Percentiles rank a stretch among this genome's conserved stretches.
Conservation (phyloP, 2,797 vertebrate genomes). For the Natrix natrix region DNA sequence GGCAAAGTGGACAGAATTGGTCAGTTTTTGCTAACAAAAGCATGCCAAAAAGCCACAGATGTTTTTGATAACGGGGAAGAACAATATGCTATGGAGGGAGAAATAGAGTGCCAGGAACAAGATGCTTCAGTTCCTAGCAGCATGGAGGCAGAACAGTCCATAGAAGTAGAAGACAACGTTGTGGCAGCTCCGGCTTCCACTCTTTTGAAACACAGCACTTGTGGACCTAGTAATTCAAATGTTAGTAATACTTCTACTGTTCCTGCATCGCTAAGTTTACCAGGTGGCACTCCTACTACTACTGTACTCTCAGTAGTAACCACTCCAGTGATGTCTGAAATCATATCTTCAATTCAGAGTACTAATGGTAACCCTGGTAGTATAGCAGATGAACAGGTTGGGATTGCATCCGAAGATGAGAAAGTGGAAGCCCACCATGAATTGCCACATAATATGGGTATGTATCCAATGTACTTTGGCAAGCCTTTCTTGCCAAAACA, state of each 20-base stretch:
- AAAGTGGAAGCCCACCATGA: constrained; percentile 63
- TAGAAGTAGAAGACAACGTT: constrained; percentile 67
- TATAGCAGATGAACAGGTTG: constrained; percentile 57
- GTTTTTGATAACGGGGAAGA: constrained; percentile 77
- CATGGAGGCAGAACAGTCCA: constrained; percentile 63
- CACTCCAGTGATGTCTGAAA: constrained; percentile 59
- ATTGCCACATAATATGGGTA: constrained; percentile 69
- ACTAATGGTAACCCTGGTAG: constrained; percentile 59
- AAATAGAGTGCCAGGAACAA: constrained; percentile 67
- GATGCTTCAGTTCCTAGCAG: constrained; percentile 58
- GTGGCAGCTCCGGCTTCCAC: constrained; percentile 58
- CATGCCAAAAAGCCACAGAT: constrained; percentile 74
- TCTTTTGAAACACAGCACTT: constrained; percentile 69
- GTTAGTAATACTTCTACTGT: constrained; percentile 33
- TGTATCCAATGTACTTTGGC: constrained; percentile 43
- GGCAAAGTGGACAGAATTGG: constrained; percentile 79
- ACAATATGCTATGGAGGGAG: constrained; percentile 69
- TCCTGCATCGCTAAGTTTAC: constrained; percentile 56
- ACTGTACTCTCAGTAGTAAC: constrained; percentile 43
- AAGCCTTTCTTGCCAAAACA: not conserved
- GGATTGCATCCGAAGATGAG: constrained; percentile 61
- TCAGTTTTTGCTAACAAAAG: constrained; percentile 77
- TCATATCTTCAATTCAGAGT: constrained; percentile 45
- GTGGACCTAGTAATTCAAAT: constrained; percentile 40
- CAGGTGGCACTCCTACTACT: constrained; percentile 57